Percentiles rank a stretch among this genome's conserved stretches.
Evolutionary conservation across 2,113 vertebrate species (phyloP).

Genomic region (Centropus unirufus): DNA sequence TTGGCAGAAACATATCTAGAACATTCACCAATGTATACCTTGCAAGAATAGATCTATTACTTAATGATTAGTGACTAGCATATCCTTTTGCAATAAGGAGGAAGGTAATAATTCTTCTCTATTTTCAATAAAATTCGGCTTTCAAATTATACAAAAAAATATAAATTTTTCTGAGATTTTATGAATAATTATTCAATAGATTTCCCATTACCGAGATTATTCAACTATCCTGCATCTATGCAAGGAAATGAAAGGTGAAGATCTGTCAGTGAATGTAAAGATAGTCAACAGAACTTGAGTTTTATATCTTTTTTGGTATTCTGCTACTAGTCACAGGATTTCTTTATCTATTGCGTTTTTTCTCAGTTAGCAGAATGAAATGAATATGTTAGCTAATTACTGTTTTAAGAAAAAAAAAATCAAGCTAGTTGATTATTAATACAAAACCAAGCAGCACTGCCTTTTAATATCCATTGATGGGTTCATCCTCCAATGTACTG

Average conservation of each 20-base stretch:
- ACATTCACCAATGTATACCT: neutral
- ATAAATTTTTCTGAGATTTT: neutral
- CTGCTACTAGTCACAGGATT: neutral
- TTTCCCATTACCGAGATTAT: neutral
- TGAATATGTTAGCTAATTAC: neutral
- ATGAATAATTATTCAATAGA: neutral
- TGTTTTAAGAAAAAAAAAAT: neutral
- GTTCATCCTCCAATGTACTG: neutral
- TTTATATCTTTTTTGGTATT: neutral
- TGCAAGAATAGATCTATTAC: neutral
- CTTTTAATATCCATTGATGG: neutral
- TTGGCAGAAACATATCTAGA: neutral
- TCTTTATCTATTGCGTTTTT: neutral
- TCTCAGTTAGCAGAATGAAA: neutral
- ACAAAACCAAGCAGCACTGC: neutral
- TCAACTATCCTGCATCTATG: neutral
- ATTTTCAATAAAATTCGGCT: neutral
- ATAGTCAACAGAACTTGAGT: neutral
- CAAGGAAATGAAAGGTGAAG: neutral
- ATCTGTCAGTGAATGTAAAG: neutral
- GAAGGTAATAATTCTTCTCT: neutral
- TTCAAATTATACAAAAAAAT: neutral
- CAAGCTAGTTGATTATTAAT: neutral
- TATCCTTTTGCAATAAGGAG: neutral
- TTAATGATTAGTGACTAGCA: neutral